Conservation (phyloP, 2,797 vertebrate species). For the Threskiornis aethiopicus region DNA sequence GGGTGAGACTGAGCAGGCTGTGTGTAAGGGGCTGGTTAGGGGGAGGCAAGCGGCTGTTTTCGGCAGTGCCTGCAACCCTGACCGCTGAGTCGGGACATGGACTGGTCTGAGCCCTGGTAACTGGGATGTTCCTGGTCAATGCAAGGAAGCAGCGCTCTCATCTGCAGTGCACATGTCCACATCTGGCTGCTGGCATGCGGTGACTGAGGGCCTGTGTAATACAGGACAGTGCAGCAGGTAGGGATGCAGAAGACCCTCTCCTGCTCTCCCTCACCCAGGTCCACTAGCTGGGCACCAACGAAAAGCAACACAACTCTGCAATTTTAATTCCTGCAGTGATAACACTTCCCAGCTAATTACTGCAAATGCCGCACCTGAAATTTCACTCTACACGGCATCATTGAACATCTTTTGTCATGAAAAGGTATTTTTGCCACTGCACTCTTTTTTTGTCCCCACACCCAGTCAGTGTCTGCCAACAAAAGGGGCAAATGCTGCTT, state of each 20-base stretch:
- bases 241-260: background rate
- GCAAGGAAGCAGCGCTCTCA: rapidly evolving
- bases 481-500: rapidly evolving
- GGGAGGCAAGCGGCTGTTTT: background rate
- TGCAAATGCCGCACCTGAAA: rapidly evolving
- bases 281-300: rapidly evolving
- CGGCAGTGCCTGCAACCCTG: background rate
- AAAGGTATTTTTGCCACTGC: background rate
- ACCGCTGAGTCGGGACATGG: rapidly evolving
- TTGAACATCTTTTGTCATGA: background rate
- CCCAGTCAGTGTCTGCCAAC: background rate
- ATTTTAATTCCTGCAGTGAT: background rate
- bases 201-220: rapidly evolving
- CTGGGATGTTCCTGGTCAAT: background rate
- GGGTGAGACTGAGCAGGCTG: background rate
- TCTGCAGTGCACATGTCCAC: rapidly evolving
- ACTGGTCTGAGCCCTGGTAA: rapidly evolving
- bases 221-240: background rate
- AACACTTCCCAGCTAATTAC: background rate
- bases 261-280: background rate
- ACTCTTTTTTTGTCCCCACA: background rate
- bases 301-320: background rate
- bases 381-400: background rate
- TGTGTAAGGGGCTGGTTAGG: background rate
- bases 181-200: background rate